Evolutionary conservation across 2,888 invertebrate species (phyloP).

Genomic region (Epinotia nisella): DNA sequence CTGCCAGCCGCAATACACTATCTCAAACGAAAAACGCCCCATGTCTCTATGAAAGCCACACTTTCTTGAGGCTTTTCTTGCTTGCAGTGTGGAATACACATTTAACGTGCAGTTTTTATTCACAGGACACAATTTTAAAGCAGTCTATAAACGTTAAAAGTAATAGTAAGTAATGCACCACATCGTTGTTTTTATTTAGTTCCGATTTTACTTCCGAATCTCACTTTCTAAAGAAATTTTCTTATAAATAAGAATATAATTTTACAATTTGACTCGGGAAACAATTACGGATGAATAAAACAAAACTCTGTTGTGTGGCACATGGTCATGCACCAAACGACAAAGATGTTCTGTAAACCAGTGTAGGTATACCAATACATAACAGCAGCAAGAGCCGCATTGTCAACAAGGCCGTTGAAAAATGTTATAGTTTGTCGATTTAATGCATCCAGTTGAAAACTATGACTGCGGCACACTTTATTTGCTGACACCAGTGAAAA

Average conservation of each 20-base stretch:
- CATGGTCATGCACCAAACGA: not conserved
- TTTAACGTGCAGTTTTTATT: conserved; percentile 75
- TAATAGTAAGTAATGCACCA: conserved; percentile 65
- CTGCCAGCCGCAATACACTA: conserved; percentile 70
- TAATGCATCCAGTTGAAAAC: conserved; percentile 72
- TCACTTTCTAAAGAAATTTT: not conserved
- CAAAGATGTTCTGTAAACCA: not conserved
- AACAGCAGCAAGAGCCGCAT: conserved; percentile 56
- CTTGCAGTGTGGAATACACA: conserved; percentile 33
- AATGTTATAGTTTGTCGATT: conserved; percentile 71
- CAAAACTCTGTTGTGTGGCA: not conserved
- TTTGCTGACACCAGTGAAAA: conserved; percentile 80
- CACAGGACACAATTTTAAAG: conserved; percentile 78
- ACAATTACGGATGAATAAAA: not conserved
- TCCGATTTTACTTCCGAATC: conserved; percentile 48
- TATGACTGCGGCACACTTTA: conserved; percentile 79
- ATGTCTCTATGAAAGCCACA: not conserved
- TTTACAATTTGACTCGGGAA: too few relatives aligned
- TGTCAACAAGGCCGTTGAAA: conserved; percentile 65
- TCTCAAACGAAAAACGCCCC: not conserved
- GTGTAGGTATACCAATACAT: conserved; percentile 36
- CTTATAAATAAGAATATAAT: too few relatives aligned
- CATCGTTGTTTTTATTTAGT: conserved; percentile 58
- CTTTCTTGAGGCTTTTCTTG: not conserved
- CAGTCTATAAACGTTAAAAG: conserved; percentile 74